These are phyloP conservation scores for Centrocercus urophasianus DNA, from an alignment of 2,113 vertebrate genomes.

Conservation along the genomic window DNA sequence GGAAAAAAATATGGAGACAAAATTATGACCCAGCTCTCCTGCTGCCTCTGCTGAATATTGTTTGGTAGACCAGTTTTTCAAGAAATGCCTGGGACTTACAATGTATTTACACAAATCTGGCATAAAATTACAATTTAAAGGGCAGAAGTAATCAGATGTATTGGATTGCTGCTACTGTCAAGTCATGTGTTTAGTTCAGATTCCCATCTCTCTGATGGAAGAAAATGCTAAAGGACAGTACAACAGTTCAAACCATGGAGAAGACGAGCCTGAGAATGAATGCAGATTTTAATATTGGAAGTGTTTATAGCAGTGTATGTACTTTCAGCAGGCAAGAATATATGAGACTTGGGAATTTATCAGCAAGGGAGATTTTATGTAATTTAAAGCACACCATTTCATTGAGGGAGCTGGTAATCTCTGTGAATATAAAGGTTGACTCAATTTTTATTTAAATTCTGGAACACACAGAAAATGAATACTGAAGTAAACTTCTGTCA, in stretches of 20 bases:
- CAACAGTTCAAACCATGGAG: background rate
- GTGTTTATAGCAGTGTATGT: background rate
- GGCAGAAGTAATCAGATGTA: background rate
- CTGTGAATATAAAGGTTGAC: background rate
- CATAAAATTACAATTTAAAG: background rate
- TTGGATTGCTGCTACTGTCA: background rate
- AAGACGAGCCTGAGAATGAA: background rate
- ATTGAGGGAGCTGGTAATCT: background rate
- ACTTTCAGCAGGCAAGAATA: background rate
- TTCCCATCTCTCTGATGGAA: background rate
- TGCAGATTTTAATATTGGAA: background rate
- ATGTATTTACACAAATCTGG: background rate
- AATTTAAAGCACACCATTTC: background rate
- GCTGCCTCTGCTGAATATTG: background rate
- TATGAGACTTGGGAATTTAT: background rate
- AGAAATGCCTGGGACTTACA: background rate
- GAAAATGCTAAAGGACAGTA: background rate
- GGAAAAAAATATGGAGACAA: background rate
- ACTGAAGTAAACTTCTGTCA: background rate
- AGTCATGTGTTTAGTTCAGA: background rate
- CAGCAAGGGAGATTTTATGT: background rate
- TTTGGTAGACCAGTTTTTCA: background rate
- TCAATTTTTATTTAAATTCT: constrained; percentile 19
- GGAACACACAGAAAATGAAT: background rate
- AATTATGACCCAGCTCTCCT: background rate